Percentiles rank a stretch among this genome's conserved stretches.
Evolutionary conservation across 2,113 vertebrate species (phyloP).

Genomic region (Strix aluco): DNA sequence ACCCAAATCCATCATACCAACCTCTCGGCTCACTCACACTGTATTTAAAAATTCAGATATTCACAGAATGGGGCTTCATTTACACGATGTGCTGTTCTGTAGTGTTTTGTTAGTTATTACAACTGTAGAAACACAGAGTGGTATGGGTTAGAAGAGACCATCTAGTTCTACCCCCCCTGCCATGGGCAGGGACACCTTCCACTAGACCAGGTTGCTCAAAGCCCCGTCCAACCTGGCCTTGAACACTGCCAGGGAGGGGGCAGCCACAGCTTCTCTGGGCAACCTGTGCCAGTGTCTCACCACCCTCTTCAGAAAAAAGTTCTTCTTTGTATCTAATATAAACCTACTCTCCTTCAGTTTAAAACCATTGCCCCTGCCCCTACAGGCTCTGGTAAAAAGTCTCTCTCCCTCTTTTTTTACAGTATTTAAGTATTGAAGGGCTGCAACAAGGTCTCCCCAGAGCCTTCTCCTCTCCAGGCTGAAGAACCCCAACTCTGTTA

Average conservation of each 20-base stretch:
- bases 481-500: not conserved
- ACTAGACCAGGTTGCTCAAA: not conserved
- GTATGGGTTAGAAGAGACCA: not conserved
- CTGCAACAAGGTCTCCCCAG: rapidly evolving
- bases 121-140: not conserved
- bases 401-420: not conserved
- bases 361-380: not conserved
- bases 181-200: not conserved
- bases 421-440: not conserved
- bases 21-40: rapidly evolving
- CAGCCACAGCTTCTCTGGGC: not conserved
- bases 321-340: not conserved
- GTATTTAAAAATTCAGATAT: not conserved
- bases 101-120: not conserved
- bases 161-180: not conserved
- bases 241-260: not conserved
- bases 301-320: rapidly evolving
- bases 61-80: not conserved
- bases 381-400: not conserved
- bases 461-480: not conserved
- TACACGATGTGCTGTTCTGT: not conserved
- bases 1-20: not conserved
- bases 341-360: not conserved
- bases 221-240: not conserved
- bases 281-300: not conserved